Percentiles rank a stretch among this genome's conserved stretches.
These are phyloP conservation scores for Bilobella aurantiaca DNA, from an alignment of 1,140 invertebrate genomes.

Conservation along the genomic window DNA sequence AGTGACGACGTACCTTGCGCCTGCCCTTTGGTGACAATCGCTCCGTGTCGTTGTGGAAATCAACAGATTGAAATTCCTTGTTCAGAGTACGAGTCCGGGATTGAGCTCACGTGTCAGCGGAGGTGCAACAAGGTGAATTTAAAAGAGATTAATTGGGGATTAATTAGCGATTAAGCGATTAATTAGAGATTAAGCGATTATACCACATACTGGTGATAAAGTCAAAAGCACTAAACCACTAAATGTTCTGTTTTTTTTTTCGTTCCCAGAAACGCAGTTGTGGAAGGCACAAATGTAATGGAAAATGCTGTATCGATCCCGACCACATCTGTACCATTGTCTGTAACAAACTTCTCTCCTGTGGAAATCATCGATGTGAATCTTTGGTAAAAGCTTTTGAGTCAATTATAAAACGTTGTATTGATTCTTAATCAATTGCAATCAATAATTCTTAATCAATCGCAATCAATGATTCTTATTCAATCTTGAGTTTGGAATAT, in stretches of 20 bases:
- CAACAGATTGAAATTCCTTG: conserved; percentile 73
- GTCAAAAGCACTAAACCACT: conserved; percentile 3
- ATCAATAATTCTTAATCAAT: no score
- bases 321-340: conserved; percentile 73
- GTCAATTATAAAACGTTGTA: no score
- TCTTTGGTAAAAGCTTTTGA: conserved; percentile 46
- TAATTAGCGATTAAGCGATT: no score
- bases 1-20: conserved; percentile 55
- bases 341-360: conserved; percentile 68
- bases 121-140: conserved; percentile 77
- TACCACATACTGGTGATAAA: no score
- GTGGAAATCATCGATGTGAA: conserved; percentile 78
- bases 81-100: conserved; percentile 54
- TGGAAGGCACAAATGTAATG: conserved; percentile 79
- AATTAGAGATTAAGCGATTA: no score
- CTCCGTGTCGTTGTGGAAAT: conserved; percentile 83
- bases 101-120: conserved; percentile 69
- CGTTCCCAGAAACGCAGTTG: conserved; percentile 59
- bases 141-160: conserved; percentile 11
- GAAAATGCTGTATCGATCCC: conserved; percentile 70
- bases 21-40: conserved; percentile 63
- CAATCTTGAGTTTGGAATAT: not conserved
- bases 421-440: no score
- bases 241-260: conserved; percentile 17
- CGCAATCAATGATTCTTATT: not conserved